phyloP scores from a whole-genome alignment of 2,113 vertebrate species.

The Willisornis vidua region DNA sequence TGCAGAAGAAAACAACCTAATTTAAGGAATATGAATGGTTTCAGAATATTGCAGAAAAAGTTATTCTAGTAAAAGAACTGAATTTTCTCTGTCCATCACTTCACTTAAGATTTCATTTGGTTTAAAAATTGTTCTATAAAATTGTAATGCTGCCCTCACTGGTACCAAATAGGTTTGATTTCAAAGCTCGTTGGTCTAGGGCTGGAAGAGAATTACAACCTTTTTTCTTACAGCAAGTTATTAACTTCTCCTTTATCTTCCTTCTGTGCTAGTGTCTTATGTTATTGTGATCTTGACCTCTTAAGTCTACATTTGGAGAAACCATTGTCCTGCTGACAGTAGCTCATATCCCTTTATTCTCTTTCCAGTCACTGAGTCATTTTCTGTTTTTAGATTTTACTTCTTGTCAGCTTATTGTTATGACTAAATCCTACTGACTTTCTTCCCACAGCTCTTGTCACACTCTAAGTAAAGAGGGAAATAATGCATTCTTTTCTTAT shows the following conservation, averaged over 20 bases:
- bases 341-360: neutral
- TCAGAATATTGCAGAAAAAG: neutral
- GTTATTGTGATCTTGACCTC: neutral
- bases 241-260: neutral
- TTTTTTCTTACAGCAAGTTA: neutral
- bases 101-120: neutral
- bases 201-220: neutral
- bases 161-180: neutral
- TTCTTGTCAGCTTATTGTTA: constrained; percentile 41
- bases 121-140: neutral
- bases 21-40: neutral
- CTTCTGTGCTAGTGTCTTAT: neutral
- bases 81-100: neutral
- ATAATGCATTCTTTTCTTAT: neutral
- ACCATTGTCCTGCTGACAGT: neutral
- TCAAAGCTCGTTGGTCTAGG: neutral
- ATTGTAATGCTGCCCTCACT: neutral
- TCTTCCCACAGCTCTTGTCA: neutral
- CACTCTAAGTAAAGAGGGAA: neutral
- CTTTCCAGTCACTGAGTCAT: constrained; percentile 20
- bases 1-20: neutral
- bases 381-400: constrained; percentile 39
- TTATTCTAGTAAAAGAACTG: neutral
- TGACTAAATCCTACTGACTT: constrained; percentile 34
- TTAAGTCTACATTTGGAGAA: neutral